These are phyloP conservation scores for Pedicia rivosa DNA, from an alignment of 2,888 invertebrate genomes.

Conservation along the genomic window DNA sequence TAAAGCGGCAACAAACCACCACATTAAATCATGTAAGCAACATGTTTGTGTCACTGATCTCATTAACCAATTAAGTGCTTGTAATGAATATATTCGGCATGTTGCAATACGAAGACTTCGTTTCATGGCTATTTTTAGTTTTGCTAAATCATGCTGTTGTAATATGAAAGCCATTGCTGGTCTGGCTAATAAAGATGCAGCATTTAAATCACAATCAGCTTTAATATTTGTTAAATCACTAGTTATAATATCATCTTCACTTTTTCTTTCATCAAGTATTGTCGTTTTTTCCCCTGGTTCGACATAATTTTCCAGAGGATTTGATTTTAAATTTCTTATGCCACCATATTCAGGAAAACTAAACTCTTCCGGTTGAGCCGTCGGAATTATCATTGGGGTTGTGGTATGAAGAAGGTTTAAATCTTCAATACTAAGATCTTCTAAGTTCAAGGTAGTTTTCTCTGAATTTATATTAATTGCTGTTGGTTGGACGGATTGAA, in stretches of 20 bases:
- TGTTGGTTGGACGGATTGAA: constrained; percentile 25
- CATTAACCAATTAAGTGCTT: constrained; percentile 90
- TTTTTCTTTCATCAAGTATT: neutral
- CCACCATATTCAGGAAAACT: constrained; percentile 1
- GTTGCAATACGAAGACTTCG: constrained; percentile 68
- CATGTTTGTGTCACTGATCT: constrained; percentile 81
- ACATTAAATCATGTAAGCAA: constrained; percentile 85
- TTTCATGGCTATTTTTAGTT: constrained; percentile 72
- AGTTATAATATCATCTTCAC: no score
- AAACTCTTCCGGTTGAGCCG: constrained; percentile 1
- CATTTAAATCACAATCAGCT: constrained; percentile 17
- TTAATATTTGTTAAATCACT: no score
- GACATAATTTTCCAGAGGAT: neutral
- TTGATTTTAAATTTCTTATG: neutral
- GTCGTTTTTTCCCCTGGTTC: neutral
- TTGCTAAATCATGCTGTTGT: constrained; percentile 70
- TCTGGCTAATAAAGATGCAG: constrained; percentile 30
- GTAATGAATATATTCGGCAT: constrained; percentile 74
- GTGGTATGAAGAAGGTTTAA: neutral
- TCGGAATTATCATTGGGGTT: neutral
- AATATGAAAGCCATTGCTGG: constrained; percentile 81
- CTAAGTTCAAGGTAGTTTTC: no score
- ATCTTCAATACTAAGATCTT: constrained; percentile 18
- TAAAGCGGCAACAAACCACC: constrained; percentile 89
- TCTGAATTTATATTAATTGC: no score